Evolutionary conservation across 1,140 invertebrate species (phyloP).

Genomic region (Dermatophagoides farinae): DNA sequence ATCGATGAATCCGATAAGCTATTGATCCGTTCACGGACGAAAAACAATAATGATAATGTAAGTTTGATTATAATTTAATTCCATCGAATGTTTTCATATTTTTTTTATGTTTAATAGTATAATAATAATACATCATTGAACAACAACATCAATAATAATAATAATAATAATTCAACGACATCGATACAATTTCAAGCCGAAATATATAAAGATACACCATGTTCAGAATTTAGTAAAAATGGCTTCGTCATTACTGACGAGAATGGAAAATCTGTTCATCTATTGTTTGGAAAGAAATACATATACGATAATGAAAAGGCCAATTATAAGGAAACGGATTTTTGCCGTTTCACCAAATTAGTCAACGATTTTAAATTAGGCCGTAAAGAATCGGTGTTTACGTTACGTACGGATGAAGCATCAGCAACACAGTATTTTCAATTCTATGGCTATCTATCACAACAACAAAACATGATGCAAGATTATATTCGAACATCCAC

Average conservation of each 20-base stretch:
- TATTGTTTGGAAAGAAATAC: slow-evolving; percentile 10
- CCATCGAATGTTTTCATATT: neutral
- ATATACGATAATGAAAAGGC: neutral
- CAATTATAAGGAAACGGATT: neutral
- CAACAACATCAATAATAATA: neutral
- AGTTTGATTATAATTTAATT: neutral
- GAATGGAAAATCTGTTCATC: slow-evolving; percentile 6
- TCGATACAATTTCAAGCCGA: slow-evolving; percentile 10
- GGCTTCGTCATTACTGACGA: slow-evolving; percentile 18
- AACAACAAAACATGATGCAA: slow-evolving; percentile 99
- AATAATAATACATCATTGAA: neutral
- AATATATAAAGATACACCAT: slow-evolving; percentile 18
- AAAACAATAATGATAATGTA: slow-evolving; percentile 7
- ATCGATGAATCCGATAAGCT: slow-evolving; percentile 18
- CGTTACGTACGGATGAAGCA: slow-evolving; percentile 86
- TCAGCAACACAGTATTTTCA: slow-evolving; percentile 88
- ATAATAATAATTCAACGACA: slow-evolving; percentile 1
- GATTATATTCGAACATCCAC: slow-evolving; percentile 96
- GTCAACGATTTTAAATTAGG: slow-evolving; percentile 19
- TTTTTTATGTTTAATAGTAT: neutral
- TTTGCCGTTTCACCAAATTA: slow-evolving; percentile 8
- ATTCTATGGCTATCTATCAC: slow-evolving; percentile 66
- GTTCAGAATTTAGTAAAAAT: slow-evolving; percentile 14
- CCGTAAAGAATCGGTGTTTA: slow-evolving; percentile 50
- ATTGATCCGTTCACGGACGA: slow-evolving; percentile 12